These are phyloP conservation scores for Paradoxurus hermaphroditus DNA, from an alignment of 2,113 vertebrate genomes.

Conservation along the genomic window DNA sequence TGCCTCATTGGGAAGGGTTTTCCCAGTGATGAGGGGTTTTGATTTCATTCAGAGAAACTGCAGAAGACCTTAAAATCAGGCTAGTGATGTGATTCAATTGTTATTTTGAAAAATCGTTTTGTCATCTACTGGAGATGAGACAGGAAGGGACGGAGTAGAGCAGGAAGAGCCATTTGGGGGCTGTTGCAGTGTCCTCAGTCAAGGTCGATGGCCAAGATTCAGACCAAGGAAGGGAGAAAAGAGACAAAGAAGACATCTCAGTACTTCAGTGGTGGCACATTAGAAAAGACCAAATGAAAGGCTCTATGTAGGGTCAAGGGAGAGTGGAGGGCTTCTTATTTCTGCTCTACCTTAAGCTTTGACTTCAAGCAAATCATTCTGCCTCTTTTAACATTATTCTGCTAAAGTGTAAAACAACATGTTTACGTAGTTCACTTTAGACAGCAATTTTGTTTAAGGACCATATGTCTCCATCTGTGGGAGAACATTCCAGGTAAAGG, in stretches of 20 bases:
- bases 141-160: neutral
- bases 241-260: neutral
- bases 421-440: conserved; percentile 15
- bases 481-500: conserved; percentile 47
- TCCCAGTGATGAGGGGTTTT: neutral
- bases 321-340: neutral
- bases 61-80: neutral
- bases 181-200: neutral
- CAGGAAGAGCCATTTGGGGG: neutral
- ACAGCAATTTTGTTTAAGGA: neutral
- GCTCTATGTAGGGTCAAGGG: neutral
- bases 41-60: neutral
- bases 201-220: neutral
- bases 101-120: neutral
- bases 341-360: neutral
- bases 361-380: neutral
- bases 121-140: neutral
- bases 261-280: too few relatives aligned
- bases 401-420: neutral
- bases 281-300: neutral
- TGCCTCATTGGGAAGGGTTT: neutral
- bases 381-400: neutral
- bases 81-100: neutral
- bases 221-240: neutral
- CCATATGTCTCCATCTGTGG: conserved; percentile 35